Evolutionary conservation across 2,888 invertebrate species (phyloP), one percentile per base, ranked within the genome.

Genomic region (Invenusta paracnida): DNA sequence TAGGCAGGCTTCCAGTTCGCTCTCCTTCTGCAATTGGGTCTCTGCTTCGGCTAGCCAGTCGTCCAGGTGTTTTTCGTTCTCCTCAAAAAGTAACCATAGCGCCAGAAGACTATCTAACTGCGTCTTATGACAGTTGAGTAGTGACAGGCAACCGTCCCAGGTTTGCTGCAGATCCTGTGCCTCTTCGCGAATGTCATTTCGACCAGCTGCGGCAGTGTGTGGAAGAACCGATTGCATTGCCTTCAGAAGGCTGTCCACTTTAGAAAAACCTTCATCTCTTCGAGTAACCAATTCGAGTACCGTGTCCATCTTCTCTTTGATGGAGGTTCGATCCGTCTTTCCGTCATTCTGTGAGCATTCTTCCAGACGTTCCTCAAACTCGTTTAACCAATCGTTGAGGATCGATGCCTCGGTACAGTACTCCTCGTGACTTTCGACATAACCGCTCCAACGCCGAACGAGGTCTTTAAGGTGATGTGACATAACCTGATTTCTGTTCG

Each of bases 301-400:
- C 5, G 23, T 73, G 11, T 25, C 73, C 5, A 23, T 23, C 27
- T 73, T 73, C 2, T n/a, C 73, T 2, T 25, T 73, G 73, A 73
- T 73, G 2, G 73, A 5, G 2, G 2, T 23, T 5, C 73, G 17
- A 73, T 73, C 73, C 5, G 73, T 73, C 23, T 25, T 73, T 13
- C 73, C 73, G 27, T 73, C 73, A 25, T 73, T 73, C 27, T 73
- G 73, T 23, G 73, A 73, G 73, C 73, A 73, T 23, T 73, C 73
- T 23, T 73, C 73, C 73, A 73, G 73, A 13, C 23, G 17, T 73
- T 73, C 73, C 23, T 73, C 73, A 73, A 73, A 73, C 23, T 73
- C 27, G 25, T 73, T 73, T 2, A 73, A 23, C 73, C 73, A 73
- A 25, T 73, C 73, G 23, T 73, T 25, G 23, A 73, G 73, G 5